phyloP scores from a whole-genome alignment of 2,888 invertebrate genomes.

The Myopa tessellatipennis region DNA sequence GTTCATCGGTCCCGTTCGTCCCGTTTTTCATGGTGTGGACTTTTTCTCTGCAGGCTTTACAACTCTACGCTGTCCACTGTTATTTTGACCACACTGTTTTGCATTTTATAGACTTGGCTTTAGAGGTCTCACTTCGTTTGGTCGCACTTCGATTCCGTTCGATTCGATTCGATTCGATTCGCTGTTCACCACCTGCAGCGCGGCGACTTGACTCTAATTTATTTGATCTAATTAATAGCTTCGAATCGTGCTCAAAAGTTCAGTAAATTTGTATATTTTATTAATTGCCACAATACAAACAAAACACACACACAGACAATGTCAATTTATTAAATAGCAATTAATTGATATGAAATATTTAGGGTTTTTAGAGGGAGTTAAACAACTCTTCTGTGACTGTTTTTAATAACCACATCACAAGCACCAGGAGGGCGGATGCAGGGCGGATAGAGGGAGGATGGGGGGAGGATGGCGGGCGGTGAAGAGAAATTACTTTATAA shows the following conservation, averaged over 20 bases:
- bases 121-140: neutral
- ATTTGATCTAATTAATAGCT: constrained; percentile 59
- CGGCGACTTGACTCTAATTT: constrained; percentile 46
- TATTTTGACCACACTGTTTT: constrained; percentile 14
- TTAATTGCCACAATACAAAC: constrained; percentile 56
- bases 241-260: constrained; percentile 8
- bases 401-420: neutral
- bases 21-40: neutral
- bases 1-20: neutral
- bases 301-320: too few relatives aligned
- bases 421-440: neutral
- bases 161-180: neutral
- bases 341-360: neutral
- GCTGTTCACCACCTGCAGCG: constrained; percentile 54
- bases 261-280: constrained; percentile 57
- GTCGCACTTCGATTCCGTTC: neutral
- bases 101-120: neutral
- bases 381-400: neutral
- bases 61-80: neutral
- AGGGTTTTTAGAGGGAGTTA: neutral
- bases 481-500: constrained; percentile 21
- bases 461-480: too few relatives aligned
- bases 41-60: neutral
- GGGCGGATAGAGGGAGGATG: too few relatives aligned
- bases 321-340: constrained; percentile 52